Evolutionary conservation across 1,140 invertebrate species (phyloP).

Genomic region (Sycophila sp.): DNA sequence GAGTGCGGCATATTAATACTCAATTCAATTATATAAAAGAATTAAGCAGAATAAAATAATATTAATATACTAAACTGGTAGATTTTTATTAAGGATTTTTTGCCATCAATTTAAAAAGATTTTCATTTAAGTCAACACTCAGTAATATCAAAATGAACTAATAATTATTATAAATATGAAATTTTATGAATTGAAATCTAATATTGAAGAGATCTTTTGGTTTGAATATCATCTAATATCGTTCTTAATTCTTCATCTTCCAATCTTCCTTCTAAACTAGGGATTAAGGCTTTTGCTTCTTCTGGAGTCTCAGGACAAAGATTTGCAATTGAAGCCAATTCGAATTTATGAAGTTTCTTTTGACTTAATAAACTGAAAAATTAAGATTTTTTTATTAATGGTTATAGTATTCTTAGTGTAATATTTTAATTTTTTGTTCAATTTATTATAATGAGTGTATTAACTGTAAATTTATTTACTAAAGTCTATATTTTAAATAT

Average conservation of each 20-base stretch:
- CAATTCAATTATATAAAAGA: too few species aligned
- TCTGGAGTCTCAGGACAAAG: slow-evolving; percentile 97
- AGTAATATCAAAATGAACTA: neutral
- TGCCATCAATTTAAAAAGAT: neutral
- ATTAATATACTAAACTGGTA: too few species aligned
- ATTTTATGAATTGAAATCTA: slow-evolving; percentile 70
- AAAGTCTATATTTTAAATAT: too few species aligned
- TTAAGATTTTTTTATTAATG: too few species aligned
- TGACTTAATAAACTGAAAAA: slow-evolving; percentile 85
- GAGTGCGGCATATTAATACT: too few species aligned
- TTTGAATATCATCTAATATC: slow-evolving; percentile 97
- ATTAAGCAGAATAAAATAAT: too few species aligned
- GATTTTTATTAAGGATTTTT: too few species aligned
- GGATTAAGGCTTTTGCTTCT: slow-evolving; percentile 96
- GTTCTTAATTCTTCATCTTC: slow-evolving; percentile 96
- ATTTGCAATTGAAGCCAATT: slow-evolving; percentile 96
- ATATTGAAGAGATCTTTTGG: slow-evolving; percentile 96
- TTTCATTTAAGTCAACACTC: neutral
- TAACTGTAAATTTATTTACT: too few species aligned
- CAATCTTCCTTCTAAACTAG: slow-evolving; percentile 93
- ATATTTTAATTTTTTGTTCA: too few species aligned
- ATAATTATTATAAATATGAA: neutral
- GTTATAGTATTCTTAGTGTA: too few species aligned
- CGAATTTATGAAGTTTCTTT: slow-evolving; percentile 98
- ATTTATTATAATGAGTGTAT: too few species aligned